A percentile compares a stretch with the other conserved stretches of the same genome.
phyloP scores from a whole-genome alignment of 2,888 invertebrate species.

The Frankliniella intonsa region DNA sequence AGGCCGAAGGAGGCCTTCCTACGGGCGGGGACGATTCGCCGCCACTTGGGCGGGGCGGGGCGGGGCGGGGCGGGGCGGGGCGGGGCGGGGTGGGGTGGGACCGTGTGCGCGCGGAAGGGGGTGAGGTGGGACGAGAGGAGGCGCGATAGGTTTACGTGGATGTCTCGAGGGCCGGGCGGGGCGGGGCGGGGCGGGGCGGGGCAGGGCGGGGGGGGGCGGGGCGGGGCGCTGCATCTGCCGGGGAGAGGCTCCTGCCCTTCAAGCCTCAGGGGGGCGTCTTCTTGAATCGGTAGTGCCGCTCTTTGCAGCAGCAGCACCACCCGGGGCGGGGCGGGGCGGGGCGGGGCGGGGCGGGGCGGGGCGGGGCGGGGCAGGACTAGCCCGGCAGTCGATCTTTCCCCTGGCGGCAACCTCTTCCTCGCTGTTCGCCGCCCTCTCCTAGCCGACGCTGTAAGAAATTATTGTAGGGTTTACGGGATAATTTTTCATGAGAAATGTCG shows the following conservation, averaged over 20 bases:
- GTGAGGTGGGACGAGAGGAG: background rate
- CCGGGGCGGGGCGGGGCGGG: background rate
- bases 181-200: too few species aligned
- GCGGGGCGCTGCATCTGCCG: background rate
- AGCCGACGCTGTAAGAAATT: too few species aligned
- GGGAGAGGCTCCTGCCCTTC: background rate
- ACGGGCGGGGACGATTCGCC: background rate
- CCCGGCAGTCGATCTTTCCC: too few species aligned
- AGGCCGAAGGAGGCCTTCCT: background rate
- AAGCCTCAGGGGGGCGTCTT: background rate
- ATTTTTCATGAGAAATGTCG: too few species aligned
- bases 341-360: background rate
- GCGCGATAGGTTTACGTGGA: background rate
- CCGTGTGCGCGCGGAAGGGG: background rate
- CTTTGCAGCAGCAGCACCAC: background rate
- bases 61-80: background rate
- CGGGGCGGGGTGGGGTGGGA: background rate
- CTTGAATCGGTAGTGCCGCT: background rate
- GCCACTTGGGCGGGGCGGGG: background rate
- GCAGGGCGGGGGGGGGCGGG: too few species aligned
- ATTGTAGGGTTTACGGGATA: too few species aligned
- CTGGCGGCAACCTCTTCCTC: background rate
- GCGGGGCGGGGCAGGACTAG: background rate
- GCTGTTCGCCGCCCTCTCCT: background rate
- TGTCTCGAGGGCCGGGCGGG: background rate